phyloP scores from a whole-genome alignment of 2,797 vertebrate genomes.

The Myripristis murdjan region DNA sequence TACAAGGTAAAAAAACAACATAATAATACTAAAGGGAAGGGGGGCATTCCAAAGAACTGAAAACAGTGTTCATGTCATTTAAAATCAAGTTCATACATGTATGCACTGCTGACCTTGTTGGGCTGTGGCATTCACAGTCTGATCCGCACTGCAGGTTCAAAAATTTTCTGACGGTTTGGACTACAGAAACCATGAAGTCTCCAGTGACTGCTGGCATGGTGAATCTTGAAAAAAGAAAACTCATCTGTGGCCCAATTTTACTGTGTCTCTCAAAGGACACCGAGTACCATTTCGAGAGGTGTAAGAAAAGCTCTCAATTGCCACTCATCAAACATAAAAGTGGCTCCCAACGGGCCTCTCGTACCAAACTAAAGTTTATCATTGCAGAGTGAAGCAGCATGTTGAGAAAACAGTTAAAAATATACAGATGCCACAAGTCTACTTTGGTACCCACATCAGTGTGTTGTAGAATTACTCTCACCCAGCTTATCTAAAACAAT shows the following conservation, averaged over 20 bases:
- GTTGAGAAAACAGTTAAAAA: conserved; percentile 23
- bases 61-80: conserved; percentile 17
- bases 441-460: conserved; percentile 50
- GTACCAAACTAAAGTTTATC: conserved; percentile 55
- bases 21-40: conserved; percentile 10
- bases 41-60: conserved; percentile 19
- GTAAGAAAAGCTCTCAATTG: neutral
- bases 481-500: conserved; percentile 47
- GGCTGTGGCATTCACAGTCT: conserved; percentile 20
- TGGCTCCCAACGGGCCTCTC: conserved; percentile 31
- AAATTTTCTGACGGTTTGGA: neutral
- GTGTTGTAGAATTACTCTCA: conserved; percentile 41
- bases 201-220: neutral
- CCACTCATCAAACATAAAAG: neutral
- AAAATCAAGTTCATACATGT: conserved; percentile 20
- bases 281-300: conserved; percentile 25
- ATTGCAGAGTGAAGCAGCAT: conserved; percentile 12
- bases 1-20: conserved; percentile 49
- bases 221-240: neutral
- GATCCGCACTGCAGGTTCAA: conserved; percentile 6
- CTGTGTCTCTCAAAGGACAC: conserved; percentile 26
- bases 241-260: neutral
- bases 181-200: neutral
- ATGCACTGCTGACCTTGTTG: conserved; percentile 23
- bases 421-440: conserved; percentile 41